phyloP scores from a whole-genome alignment of 2,113 vertebrate genomes.

The Festucalex cinctus region DNA sequence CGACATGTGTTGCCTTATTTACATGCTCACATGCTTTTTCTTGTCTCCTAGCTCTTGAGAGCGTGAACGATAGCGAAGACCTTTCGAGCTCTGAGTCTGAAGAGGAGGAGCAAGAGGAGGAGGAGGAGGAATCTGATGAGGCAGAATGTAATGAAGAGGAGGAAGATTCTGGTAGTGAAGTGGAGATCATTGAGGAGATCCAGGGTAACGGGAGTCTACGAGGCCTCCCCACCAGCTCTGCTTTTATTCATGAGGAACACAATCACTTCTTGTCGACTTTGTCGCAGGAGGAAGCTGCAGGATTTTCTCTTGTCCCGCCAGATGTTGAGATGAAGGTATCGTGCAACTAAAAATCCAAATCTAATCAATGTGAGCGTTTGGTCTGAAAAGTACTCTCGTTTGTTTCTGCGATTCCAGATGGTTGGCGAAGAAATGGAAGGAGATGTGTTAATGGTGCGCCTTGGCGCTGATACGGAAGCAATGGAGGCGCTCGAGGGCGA shows the following conservation, averaged over 20 bases:
- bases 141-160: conserved; percentile 54
- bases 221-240: conserved; percentile 35
- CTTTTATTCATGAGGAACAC: conserved; percentile 59
- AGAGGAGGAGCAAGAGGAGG: conserved; percentile 35
- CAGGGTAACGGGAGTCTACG: conserved; percentile 61
- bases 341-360: neutral
- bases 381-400: neutral
- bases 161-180: conserved; percentile 70
- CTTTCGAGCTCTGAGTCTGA: conserved; percentile 65
- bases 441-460: conserved; percentile 66
- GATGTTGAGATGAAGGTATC: conserved; percentile 61
- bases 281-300: conserved; percentile 57
- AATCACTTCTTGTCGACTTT: conserved; percentile 54
- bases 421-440: conserved; percentile 55
- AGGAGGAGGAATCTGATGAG: conserved; percentile 40
- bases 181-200: conserved; percentile 74
- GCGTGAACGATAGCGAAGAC: conserved; percentile 73
- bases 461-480: conserved; percentile 36
- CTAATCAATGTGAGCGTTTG: neutral
- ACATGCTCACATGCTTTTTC: neutral
- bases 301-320: conserved; percentile 59
- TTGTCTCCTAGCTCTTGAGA: conserved; percentile 71
- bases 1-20: too few relatives aligned
- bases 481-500: conserved; percentile 51
- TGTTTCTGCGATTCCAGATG: conserved; percentile 35